Percentiles rank a stretch among this genome's conserved stretches.
phyloP scores from a whole-genome alignment of 1,140 invertebrate genomes.

The Trichoplusia ni region DNA sequence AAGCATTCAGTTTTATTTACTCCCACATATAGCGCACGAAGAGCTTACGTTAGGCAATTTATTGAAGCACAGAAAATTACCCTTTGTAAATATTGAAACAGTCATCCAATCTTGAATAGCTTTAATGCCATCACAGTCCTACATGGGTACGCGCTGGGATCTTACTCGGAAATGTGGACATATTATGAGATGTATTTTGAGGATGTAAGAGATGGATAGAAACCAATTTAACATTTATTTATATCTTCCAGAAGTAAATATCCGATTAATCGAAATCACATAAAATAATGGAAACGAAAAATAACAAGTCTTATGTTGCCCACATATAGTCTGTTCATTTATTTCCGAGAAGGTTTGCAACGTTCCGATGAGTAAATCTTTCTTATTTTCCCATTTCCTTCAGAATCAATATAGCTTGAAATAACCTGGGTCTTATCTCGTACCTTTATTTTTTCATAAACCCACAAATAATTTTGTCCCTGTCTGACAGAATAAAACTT shows the following conservation, averaged over 20 bases:
- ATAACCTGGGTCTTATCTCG: background rate
- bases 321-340: no score
- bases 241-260: no score
- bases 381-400: no score
- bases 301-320: background rate
- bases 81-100: conserved; percentile 15
- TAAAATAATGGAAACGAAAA: background rate
- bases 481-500: conserved; percentile 35
- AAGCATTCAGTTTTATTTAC: conserved; percentile 10
- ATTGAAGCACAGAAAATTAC: conserved; percentile 13
- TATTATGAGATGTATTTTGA: background rate
- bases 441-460: conserved; percentile 6
- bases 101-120: conserved; percentile 7
- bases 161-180: conserved; percentile 9
- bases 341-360: no score
- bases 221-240: no score
- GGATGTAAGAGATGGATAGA: no score
- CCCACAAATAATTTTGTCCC: conserved; percentile 13
- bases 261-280: background rate
- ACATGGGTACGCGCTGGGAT: background rate
- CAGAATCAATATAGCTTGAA: conserved; percentile 14
- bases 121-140: background rate
- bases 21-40: background rate
- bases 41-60: conserved; percentile 1
- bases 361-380: no score